Evolutionary conservation across 2,797 vertebrate genomes (phyloP), one percentile per base, ranked within the genome.

Genomic region (Anolis apletophallus): DNA sequence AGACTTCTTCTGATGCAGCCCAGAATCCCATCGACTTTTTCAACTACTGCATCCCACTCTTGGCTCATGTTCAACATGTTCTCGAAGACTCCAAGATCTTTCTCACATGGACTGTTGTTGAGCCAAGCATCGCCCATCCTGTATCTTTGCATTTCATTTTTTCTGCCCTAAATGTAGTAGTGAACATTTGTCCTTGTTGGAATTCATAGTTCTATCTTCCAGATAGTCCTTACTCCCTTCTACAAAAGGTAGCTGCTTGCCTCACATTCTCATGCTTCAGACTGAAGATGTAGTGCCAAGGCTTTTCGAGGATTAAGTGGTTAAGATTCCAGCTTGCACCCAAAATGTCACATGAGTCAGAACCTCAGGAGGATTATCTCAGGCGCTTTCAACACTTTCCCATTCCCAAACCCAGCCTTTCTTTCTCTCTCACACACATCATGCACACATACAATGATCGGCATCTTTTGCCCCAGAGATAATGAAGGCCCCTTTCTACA

Each of bases 181-280:
- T 6, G 3, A 3, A 46, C 40, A 46, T 46, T 46, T 46, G 40
- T 46, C 40, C 40, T 46, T 46, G 46, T 46, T 46, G 46, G 7
- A 46, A 46, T 46, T 46, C 46, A 46, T 46, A 46, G 46, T 46
- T 46, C 46, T 7, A 59, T 59, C 7, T 5, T 34, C 34, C 21
- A 50, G 5, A 16, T 14, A 36, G 14, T 11, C 0, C 0, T 1
- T 11, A 46, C 10, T 4, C 9, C 36, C 0, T 2, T 0, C 50
- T 1, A 2, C 61, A 0, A 32, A 57, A 21, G 54, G 12, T 78
- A 23, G 1, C 54, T 6, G 0, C 14, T 36, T 54, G 26, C 16
- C 14, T 59, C 74, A 1, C 1, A n/a, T 21, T 9, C 83, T 0
- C 34, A 0, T 5, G 32, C 40, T 76, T 77, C 4, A 16, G 32